These are phyloP conservation scores for Napeogenes sylphis DNA, from an alignment of 2,888 invertebrate species.

Conservation along the genomic window DNA sequence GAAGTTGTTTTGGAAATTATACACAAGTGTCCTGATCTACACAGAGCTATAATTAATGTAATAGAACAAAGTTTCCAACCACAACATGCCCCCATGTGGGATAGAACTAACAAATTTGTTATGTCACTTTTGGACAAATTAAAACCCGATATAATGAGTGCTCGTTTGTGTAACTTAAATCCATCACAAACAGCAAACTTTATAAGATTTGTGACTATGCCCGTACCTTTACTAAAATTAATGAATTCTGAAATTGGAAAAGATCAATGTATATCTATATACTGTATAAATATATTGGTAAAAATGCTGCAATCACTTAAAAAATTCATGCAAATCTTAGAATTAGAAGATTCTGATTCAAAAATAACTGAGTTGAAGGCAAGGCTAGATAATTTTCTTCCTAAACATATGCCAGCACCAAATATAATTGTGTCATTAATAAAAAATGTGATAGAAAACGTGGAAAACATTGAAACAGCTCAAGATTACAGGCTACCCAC, in stretches of 20 bases:
- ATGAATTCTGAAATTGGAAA: slow-evolving; percentile 56
- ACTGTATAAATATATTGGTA: slow-evolving; percentile 72
- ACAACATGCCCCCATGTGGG: slow-evolving; percentile 74
- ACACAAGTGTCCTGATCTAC: slow-evolving; percentile 83
- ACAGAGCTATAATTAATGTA: slow-evolving; percentile 78
- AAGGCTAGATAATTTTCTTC: slow-evolving; percentile 65
- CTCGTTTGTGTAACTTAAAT: slow-evolving; percentile 63
- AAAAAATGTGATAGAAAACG: slow-evolving; percentile 46
- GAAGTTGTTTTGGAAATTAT: slow-evolving; percentile 81
- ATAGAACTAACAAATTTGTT: slow-evolving; percentile 67
- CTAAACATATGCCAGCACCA: slow-evolving; percentile 65
- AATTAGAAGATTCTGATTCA: slow-evolving; percentile 47
- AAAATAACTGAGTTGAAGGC: slow-evolving; percentile 54
- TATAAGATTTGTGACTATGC: slow-evolving; percentile 69
- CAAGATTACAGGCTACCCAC: slow-evolving; percentile 56
- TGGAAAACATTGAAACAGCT: slow-evolving; percentile 36
- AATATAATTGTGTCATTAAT: slow-evolving; percentile 54
- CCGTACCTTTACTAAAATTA: slow-evolving; percentile 68
- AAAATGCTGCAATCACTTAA: slow-evolving; percentile 75
- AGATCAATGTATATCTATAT: slow-evolving; percentile 61
- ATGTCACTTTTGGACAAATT: slow-evolving; percentile 64
- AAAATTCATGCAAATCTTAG: slow-evolving; percentile 73
- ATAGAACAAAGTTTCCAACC: slow-evolving; percentile 81
- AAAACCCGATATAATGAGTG: slow-evolving; percentile 69
- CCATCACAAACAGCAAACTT: slow-evolving; percentile 74